phyloP scores from a whole-genome alignment of 2,113 vertebrate species.

The Leptocoma aspasia region DNA sequence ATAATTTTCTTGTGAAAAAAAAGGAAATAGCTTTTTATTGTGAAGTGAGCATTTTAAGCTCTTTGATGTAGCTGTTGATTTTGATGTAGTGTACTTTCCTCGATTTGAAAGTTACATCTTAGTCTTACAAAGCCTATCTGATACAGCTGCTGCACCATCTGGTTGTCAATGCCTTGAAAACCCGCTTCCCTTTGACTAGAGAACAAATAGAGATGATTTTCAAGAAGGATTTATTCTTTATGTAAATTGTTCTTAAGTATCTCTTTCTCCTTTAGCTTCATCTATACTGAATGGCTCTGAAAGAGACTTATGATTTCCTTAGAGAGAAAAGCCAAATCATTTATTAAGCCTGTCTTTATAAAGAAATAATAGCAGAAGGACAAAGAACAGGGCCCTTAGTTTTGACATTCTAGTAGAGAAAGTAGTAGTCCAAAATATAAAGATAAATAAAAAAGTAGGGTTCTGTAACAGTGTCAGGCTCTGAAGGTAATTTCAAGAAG shows the following conservation, averaged over 20 bases:
- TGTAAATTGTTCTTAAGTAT: constrained; percentile 59
- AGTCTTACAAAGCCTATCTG: constrained; percentile 48
- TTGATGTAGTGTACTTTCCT: constrained; percentile 8
- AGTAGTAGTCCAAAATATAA: background rate
- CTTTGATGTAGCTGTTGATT: constrained; percentile 42
- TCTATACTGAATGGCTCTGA: constrained; percentile 15
- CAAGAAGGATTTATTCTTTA: constrained; percentile 51
- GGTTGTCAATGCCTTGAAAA: constrained; percentile 38
- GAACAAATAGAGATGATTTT: constrained; percentile 66
- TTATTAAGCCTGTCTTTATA: constrained; percentile 20
- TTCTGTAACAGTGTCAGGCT: background rate
- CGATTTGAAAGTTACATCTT: constrained; percentile 39
- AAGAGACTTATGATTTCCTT: constrained; percentile 26
- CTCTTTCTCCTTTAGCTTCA: constrained; percentile 29
- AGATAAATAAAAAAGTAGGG: background rate
- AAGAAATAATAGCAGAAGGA: background rate
- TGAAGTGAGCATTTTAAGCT: constrained; percentile 34
- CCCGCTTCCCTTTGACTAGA: constrained; percentile 18
- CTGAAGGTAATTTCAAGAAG: background rate
- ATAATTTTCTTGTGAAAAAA: background rate
- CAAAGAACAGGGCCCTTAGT: background rate
- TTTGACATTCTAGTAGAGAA: constrained; percentile 2
- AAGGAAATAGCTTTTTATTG: constrained; percentile 30
- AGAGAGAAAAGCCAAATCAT: constrained; percentile 1
- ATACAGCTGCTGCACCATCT: constrained; percentile 47